Evolutionary conservation across 1,140 invertebrate species (phyloP), one percentile per base, ranked within the genome.

Genomic region (Ceratina calcarata): DNA sequence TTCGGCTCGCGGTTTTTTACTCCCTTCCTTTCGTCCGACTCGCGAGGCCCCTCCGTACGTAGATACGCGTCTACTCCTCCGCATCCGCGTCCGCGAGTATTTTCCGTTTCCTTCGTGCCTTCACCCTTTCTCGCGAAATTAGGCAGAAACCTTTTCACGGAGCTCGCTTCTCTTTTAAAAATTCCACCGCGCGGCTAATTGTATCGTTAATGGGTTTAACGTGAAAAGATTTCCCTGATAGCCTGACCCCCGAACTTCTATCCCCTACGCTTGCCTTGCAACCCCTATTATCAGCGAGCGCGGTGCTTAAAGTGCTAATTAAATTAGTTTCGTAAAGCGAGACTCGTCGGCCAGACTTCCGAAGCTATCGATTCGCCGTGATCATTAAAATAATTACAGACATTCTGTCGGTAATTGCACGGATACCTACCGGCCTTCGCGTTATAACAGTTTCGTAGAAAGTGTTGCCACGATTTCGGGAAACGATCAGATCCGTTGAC

Each of bases 41-140:
- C 45, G 58, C 64, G 72, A 37, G 27, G 32, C 22, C 73, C 57
- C 62, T 81, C 58, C 27, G 64, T 64, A 32, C 27, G 27, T 32
- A 32, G 27, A 32, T 32, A 32, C 27, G 27, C 27, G 27, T 32
- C 27, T 32, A 32, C 49, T 60, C 22, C 32, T 12, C 58, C 15
- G 18, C 24, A 49, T 75, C 58, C 68, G 37, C 68, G 49, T 55
- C 53, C 22, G 8, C n/a, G 45, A 62, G 70, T 80, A 55, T 20
- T 78, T 78, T 22, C 49, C 71, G 22, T 77, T 78, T 69, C 55
- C 58, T 61, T 70, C 65, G 55, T 64, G 55, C 60, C 51, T 68
- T 58, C 78, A 27, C 57, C 75, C 45, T 49, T 72, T 68, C 37
- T 62, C 65, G 74, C 60, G 70, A 84, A 85, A 85, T 85, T 84